Evolutionary conservation across 2,888 invertebrate genomes (phyloP).

Genomic region (Tanypteryx hageni): DNA sequence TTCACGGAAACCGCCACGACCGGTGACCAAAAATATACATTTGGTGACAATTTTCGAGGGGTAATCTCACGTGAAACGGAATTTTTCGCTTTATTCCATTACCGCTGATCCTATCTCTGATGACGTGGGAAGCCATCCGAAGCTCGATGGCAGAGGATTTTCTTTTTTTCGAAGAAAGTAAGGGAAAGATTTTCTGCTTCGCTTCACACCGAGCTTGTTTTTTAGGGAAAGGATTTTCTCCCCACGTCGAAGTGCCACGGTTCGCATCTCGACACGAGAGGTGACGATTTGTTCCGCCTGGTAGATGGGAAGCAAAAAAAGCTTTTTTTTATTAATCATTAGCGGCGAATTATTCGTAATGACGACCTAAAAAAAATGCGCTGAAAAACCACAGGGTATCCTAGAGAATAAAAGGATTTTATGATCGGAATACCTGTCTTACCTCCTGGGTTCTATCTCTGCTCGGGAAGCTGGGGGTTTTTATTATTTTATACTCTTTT

Average conservation of each 20-base stretch:
- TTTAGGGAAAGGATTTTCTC: neutral
- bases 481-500: neutral
- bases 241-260: neutral
- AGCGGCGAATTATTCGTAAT: neutral
- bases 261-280: neutral
- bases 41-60: neutral
- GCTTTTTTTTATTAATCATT: neutral
- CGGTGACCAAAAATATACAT: neutral
- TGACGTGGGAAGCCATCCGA: neutral
- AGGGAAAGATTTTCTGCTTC: neutral
- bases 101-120: neutral
- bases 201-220: neutral
- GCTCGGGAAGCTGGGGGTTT: neutral
- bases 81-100: neutral
- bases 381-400: neutral
- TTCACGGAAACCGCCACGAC: neutral
- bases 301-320: neutral
- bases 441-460: neutral
- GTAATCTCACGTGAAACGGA: neutral
- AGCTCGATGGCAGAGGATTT: neutral
- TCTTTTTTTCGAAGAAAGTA: no score
- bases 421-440: neutral
- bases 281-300: neutral
- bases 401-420: slow-evolving; percentile 2
- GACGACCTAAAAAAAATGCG: neutral